Percentiles rank a stretch among this genome's conserved stretches.
These are phyloP conservation scores for Hirudinaria manillensis DNA, from an alignment of 2,888 invertebrate species.

Conservation along the genomic window DNA sequence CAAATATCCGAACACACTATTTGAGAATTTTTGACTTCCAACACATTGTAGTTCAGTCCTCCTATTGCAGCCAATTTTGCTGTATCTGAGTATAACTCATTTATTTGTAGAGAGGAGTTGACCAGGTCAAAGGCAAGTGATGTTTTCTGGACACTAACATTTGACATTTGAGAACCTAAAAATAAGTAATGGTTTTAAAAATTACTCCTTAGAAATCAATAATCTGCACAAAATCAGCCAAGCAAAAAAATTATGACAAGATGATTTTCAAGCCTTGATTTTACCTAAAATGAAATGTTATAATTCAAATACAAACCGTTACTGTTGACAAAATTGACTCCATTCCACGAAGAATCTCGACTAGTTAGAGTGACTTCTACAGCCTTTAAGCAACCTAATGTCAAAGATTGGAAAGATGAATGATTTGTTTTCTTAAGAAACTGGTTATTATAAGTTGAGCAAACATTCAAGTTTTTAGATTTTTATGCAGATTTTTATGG, in stretches of 20 bases:
- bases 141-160: background rate
- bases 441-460: no score
- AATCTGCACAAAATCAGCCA: no score
- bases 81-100: background rate
- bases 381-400: no score
- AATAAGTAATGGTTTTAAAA: background rate
- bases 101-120: background rate
- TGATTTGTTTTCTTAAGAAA: no score
- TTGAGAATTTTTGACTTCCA: background rate
- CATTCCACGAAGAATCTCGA: background rate
- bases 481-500: no score
- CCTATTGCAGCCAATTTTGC: background rate
- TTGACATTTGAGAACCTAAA: background rate
- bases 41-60: background rate
- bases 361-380: background rate
- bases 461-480: no score
- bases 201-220: background rate
- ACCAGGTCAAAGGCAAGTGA: background rate
- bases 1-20: background rate
- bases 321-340: slow-evolving; percentile 7
- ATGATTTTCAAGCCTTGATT: background rate
- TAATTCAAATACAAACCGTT: background rate
- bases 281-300: background rate
- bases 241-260: no score
- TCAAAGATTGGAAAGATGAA: no score